Evolutionary conservation across 2,113 vertebrate species (phyloP).

Genomic region (Megaceryle maxima): DNA sequence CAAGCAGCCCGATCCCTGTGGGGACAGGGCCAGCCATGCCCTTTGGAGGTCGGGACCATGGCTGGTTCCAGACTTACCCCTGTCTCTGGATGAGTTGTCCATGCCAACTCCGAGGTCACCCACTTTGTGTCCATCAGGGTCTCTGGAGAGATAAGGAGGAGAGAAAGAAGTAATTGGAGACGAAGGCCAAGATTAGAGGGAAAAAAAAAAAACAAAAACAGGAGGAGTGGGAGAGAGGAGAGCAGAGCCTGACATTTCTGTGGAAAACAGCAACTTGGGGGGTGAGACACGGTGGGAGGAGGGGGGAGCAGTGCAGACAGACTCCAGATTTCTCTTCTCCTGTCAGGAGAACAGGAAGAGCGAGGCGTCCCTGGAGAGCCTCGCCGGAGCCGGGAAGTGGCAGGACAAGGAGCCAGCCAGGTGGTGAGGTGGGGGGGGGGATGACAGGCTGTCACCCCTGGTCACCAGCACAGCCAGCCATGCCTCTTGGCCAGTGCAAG

Average conservation of each 20-base stretch:
- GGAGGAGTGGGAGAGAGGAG: conserved; percentile 31
- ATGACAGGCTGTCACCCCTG: not conserved
- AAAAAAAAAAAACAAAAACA: not conserved
- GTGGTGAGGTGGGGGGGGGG: not conserved
- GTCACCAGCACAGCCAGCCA: not conserved
- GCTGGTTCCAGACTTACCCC: conserved; percentile 82
- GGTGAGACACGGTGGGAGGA: conserved; percentile 52
- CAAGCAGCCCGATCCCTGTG: not conserved
- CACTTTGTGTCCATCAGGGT: conserved; percentile 98
- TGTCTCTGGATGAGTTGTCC: conserved; percentile 94
- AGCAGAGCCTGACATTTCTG: conserved; percentile 51
- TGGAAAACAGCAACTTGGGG: conserved; percentile 52
- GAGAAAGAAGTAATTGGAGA: conserved; percentile 47
- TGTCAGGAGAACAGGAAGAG: conserved; percentile 55
- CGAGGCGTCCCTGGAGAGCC: not conserved
- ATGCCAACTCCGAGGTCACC: conserved; percentile 96
- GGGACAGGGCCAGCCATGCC: not conserved
- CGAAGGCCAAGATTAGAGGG: conserved; percentile 19
- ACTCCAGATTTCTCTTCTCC: conserved; percentile 57
- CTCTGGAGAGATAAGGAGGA: conserved; percentile 76
- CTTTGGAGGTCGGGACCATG: not conserved
- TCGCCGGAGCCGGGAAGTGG: not conserved
- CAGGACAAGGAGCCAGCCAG: not conserved
- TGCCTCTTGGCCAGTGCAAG: not conserved
- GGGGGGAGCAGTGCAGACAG: not conserved